Conservation (phyloP, 2,888 invertebrate genomes). For the Cephus sareptanus region DNA sequence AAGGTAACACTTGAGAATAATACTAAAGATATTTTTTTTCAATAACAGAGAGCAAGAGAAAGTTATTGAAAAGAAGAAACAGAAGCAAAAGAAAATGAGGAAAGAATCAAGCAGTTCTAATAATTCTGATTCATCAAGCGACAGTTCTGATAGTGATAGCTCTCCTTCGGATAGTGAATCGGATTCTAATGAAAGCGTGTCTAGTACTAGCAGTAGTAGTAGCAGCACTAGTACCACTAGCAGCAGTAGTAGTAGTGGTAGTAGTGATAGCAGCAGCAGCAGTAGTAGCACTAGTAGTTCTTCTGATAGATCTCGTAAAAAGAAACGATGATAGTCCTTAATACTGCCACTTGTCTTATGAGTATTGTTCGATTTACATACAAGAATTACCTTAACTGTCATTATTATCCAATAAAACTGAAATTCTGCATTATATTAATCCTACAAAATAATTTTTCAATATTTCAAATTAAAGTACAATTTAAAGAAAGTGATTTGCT, state of each 20-base stretch:
- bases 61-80: constrained; percentile 26
- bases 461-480: neutral
- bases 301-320: neutral
- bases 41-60: constrained; percentile 28
- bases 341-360: neutral
- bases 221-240: constrained; percentile 33
- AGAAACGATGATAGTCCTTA: neutral
- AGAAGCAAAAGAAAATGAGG: constrained; percentile 39
- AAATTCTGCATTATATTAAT: neutral
- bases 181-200: constrained; percentile 51
- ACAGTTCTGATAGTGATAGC: constrained; percentile 34
- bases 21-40: no score
- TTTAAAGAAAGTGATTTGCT: neutral
- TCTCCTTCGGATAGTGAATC: constrained; percentile 50
- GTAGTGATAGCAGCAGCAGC: constrained; percentile 19
- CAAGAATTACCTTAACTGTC: constrained; percentile 14
- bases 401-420: neutral
- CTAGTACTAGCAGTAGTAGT: constrained; percentile 47
- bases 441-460: neutral
- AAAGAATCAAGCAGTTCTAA: constrained; percentile 35
- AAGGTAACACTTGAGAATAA: no score
- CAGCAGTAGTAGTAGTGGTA: constrained; percentile 39
- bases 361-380: constrained; percentile 11
- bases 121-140: constrained; percentile 42
- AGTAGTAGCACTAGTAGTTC: constrained; percentile 33